Evolutionary conservation across 2,888 invertebrate species (phyloP), one percentile per base, ranked within the genome.

Genomic region (Eupithecia pulchellata): DNA sequence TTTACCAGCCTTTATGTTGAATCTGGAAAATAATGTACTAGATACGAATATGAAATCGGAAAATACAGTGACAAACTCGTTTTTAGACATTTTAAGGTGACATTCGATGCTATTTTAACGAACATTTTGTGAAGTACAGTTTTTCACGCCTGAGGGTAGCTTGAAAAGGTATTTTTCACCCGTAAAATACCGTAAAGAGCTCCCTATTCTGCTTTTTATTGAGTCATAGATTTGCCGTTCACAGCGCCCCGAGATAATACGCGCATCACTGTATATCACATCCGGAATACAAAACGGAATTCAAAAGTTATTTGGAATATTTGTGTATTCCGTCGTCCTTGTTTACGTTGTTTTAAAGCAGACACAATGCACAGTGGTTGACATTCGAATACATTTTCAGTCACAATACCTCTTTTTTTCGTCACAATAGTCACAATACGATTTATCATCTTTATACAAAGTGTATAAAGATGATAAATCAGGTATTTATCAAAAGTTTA

Each of bases 141-240:
- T 57, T 17, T 57, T 57, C 55, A 57, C 29, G 17, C 27, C 29
- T 17, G 47, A 14, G 1, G 17, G 17, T 27, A 3, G 5, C 27
- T 29, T 57, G 8, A 29, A 29, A 57, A 57, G 57, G 57, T 29
- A 57, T 29, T 29, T 69, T 68, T 39, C 14, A 60, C 34, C 58
- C 47, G 71, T 52, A 68, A 70, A 66, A 64, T 61, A 63, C 58
- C 66, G 66, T 73, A 70, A 71, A 71, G 66, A 68, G 20, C 69
- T 42, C 79, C 78, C 78, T 85, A 83, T 84, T n/a, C 82, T 83
- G 81, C 79, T 79, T 83, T 78, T 83, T 81, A 85, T 82, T 82
- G 82, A 80, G 78, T 79, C 82, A 79, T 81, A 77, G 83, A 78
- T 74, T 77, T 81, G 81, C 79, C 84, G 81, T 81, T 85, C 80